Percentiles rank a stretch among this genome's conserved stretches.
Evolutionary conservation across 2,797 vertebrate genomes (phyloP).

Genomic region (Dicrostonyx torquatus): DNA sequence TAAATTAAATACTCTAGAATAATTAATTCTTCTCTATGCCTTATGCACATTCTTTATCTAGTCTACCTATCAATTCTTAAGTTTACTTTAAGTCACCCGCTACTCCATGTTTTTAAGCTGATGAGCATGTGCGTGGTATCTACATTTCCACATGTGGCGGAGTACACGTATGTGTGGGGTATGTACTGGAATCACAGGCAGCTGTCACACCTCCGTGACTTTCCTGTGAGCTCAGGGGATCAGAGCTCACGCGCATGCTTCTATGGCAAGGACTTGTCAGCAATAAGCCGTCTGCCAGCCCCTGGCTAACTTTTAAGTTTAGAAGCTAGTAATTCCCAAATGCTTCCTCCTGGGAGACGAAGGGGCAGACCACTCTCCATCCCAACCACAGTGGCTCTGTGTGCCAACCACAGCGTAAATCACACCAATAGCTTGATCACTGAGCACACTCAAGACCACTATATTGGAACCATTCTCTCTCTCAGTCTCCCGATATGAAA

Average conservation of each 20-base stretch:
- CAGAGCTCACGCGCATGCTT: not conserved
- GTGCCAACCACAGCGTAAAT: not conserved
- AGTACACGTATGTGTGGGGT: not conserved
- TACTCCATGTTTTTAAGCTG: not conserved
- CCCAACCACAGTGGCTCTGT: not conserved
- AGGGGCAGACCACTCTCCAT: not conserved
- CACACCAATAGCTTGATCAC: not conserved
- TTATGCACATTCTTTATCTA: not conserved
- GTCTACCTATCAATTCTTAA: not conserved
- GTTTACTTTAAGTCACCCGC: not conserved
- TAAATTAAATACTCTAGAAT: not conserved
- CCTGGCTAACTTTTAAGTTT: conserved; percentile 4
- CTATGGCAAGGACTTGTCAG: not conserved
- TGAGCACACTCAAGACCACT: not conserved
- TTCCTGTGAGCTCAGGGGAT: not conserved
- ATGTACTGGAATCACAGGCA: not conserved
- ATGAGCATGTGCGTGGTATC: not conserved
- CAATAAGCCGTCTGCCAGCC: not conserved
- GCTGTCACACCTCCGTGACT: not conserved
- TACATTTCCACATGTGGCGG: not conserved
- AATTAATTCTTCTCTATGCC: not conserved
- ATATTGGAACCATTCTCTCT: conserved; percentile 25
- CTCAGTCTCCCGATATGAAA: not conserved
- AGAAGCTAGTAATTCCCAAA: not conserved
- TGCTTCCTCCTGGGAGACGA: not conserved